A percentile compares a stretch with the other conserved stretches of the same genome.
phyloP scores from a whole-genome alignment of 1,140 invertebrate genomes.

The Achatina immaculata region DNA sequence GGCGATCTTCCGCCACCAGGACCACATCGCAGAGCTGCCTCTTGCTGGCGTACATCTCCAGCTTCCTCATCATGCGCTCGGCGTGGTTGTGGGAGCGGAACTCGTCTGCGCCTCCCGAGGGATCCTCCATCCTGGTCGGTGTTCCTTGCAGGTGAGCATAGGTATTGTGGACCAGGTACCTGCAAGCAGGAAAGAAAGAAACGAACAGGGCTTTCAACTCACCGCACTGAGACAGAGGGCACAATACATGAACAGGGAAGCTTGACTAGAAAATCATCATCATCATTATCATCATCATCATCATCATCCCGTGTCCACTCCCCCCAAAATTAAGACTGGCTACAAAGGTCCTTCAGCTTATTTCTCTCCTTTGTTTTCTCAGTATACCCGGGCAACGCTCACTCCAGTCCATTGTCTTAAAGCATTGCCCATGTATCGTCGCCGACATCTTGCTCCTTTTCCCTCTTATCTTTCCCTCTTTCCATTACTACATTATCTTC shows the following conservation, averaged over 20 bases:
- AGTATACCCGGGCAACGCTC: no score
- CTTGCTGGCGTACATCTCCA: conserved; percentile 84
- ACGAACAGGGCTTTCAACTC: neutral
- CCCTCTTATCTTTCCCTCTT: no score
- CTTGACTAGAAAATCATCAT: no score
- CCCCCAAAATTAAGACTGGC: no score
- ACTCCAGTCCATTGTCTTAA: no score
- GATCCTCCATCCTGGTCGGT: conserved; percentile 30
- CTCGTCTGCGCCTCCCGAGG: conserved; percentile 74
- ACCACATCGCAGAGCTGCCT: conserved; percentile 72
- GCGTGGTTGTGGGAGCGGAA: conserved; percentile 85
- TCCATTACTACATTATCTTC: no score
- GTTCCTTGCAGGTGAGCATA: conserved; percentile 48
- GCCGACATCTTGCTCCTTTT: no score
- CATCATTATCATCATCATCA: no score
- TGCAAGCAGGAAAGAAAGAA: conserved; percentile 25
- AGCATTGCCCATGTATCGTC: no score
- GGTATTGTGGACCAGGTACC: conserved; percentile 62
- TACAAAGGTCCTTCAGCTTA: no score
- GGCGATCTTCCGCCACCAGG: conserved; percentile 73
- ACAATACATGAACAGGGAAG: neutral
- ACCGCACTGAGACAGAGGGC: neutral
- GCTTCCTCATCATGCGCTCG: conserved; percentile 82
- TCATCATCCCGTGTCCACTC: no score
- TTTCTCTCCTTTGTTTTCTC: no score